Evolutionary conservation across 2,888 invertebrate species (phyloP), one percentile per base, ranked within the genome.

Genomic region (Horisme vitalbata): DNA sequence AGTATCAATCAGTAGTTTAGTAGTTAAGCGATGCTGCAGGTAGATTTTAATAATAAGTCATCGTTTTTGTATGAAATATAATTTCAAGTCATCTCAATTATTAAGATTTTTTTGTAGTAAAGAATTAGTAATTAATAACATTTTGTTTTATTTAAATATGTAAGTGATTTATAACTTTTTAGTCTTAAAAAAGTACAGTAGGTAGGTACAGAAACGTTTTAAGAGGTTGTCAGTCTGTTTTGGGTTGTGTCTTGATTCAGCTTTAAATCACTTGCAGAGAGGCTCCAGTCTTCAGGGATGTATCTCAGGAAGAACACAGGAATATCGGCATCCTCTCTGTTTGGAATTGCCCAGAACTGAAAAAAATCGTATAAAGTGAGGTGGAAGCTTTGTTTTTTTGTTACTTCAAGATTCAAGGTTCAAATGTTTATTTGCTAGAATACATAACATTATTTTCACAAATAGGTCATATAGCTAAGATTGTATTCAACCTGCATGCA

Each of bases 31-130:
- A n/a, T n/a, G n/a, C n/a, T n/a, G n/a, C n/a, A n/a, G n/a, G n/a
- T n/a, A n/a, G n/a, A n/a, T n/a, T n/a, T n/a, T n/a, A n/a, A n/a
- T n/a, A n/a, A n/a, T n/a, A n/a, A n/a, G n/a, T n/a, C n/a, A n/a
- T 27, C 0, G 11, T 14, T 38, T 38, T 28, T 28, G 23, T 38
- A 38, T 33, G 23, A 45, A 38, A 45, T 45, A 13, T 37, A 38
- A 33, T 38, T 38, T 38, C 33, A 45, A 38, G 8, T 12, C 32
- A 27, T 45, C 11, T 32, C 27, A 37, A 21, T 9, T 4, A 24
- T 7, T 28, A 35, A 41, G 26, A 5, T 24, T 31, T 36, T 35
- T 28, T 24, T 9, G 9, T 20, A 24, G 10, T 36, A 36, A 18
- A 30, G 21, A 26, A 26, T 5, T 15, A 15, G 5, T 15, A 5